Base-by-base conservation (phyloP, 2,113 vertebrate genomes). In the Phoenicopterus ruber region DNA sequence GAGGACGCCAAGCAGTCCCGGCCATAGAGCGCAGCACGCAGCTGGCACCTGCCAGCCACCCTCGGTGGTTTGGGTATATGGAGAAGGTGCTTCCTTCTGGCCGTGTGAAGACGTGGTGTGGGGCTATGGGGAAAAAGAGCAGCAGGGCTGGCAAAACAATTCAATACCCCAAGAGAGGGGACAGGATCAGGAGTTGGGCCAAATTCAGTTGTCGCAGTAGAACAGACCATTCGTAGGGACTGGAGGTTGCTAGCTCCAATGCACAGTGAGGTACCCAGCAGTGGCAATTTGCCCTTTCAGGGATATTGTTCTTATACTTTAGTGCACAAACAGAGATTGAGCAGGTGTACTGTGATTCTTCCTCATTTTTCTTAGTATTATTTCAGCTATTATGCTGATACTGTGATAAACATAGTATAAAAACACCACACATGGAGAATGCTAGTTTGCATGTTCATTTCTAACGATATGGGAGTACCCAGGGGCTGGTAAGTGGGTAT, bases 1-100 rank as follows among this genome's bases (percentile, higher is more conserved):
- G 59, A 57, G 36, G 77, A 38, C 8, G n/a, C 10, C 22, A 77
- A 42, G 6, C 4, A 52, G 32, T 52, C 3, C 49, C 20, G n/a
- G 26, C 44, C 15, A 17, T 1, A 6, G 44, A 38, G 14, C 6
- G 20, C 15, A 55, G 18, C 36, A 29, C 7, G 19, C 28, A 78
- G 29, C 49, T 73, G 50, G 20, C 36, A 66, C 17, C 47, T 81
- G 21, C n/a, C 67, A 59, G 17, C 13, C 71, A 76, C 12, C 31
- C n/a, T 69, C 0, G 2, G 11, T 38, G 8, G 36, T 74, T 44
- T 49, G 31, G 20, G 67, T 63, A 9, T 0, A 0, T 15, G 47
- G 18, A 40, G 24, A 71, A 86, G 47, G 20, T 67, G 18, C 25
- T 88, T 91, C 38, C 52, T 86, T 50, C 47, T 36, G 28, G 31